phyloP scores from a whole-genome alignment of 2,888 invertebrate species.

The Erpobdella octoculata region DNA sequence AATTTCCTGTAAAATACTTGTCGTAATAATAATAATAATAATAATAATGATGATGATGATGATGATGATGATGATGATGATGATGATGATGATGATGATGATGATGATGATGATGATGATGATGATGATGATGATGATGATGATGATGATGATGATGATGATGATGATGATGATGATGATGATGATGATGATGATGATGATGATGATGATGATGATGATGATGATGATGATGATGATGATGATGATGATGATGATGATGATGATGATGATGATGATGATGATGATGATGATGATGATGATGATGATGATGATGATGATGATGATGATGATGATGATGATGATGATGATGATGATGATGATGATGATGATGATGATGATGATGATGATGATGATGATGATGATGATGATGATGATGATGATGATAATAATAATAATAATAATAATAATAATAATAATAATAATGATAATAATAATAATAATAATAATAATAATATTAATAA shows the following conservation, averaged over 20 bases:
- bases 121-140: constrained; percentile 25
- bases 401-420: not conserved
- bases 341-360: constrained; percentile 30
- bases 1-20: too few species aligned
- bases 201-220: not conserved
- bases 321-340: constrained; percentile 26
- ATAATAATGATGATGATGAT: constrained; percentile 4
- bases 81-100: constrained; percentile 17
- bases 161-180: constrained; percentile 11
- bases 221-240: not conserved
- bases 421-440: not conserved
- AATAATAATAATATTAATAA: too few species aligned
- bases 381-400: not conserved
- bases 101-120: constrained; percentile 16
- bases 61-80: constrained; percentile 21
- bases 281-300: constrained; percentile 16
- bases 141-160: constrained; percentile 9
- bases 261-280: constrained; percentile 11
- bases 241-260: not conserved
- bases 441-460: too few species aligned
- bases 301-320: constrained; percentile 29
- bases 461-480: too few species aligned
- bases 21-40: too few species aligned
- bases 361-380: constrained; percentile 6
- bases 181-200: constrained; percentile 16